Conservation (phyloP, 2,888 invertebrate genomes). For the Chymomyza fuscimana region DNA sequence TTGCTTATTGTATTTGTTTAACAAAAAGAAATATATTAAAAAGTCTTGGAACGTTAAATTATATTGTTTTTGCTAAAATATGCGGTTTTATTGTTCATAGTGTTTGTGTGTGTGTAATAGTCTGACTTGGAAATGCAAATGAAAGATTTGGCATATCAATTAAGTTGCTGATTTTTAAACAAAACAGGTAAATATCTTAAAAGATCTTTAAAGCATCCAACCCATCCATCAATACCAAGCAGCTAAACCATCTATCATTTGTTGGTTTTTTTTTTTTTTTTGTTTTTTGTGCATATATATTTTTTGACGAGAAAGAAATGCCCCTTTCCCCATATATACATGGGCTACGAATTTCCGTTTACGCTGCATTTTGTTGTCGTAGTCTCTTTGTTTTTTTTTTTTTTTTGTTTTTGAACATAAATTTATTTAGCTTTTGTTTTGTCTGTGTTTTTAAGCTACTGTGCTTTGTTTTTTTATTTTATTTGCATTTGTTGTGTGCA, state of each 20-base stretch:
- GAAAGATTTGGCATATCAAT: neutral
- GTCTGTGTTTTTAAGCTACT: neutral
- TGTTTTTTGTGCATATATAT: neutral
- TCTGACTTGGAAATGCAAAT: neutral
- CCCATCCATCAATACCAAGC: neutral
- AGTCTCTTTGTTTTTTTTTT: conserved; percentile 26
- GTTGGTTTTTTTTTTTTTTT: neutral
- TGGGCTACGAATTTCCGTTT: conserved; percentile 24
- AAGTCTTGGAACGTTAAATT: neutral
- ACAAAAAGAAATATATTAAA: neutral
- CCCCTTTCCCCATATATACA: no score
- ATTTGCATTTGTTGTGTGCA: conserved; percentile 7
- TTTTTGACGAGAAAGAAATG: neutral
- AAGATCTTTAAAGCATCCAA: neutral
- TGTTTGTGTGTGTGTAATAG: neutral
- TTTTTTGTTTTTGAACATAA: conserved; percentile 31
- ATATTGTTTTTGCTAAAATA: neutral
- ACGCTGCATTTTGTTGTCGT: conserved; percentile 47
- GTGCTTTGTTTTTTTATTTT: neutral
- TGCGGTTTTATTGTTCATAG: neutral
- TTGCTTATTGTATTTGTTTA: neutral
- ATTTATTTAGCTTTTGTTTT: conserved; percentile 17
- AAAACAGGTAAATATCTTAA: neutral
- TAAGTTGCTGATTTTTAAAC: neutral
- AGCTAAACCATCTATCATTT: neutral